Conservation (phyloP, 2,888 invertebrate species). For the Tetrapedia diversipes region DNA sequence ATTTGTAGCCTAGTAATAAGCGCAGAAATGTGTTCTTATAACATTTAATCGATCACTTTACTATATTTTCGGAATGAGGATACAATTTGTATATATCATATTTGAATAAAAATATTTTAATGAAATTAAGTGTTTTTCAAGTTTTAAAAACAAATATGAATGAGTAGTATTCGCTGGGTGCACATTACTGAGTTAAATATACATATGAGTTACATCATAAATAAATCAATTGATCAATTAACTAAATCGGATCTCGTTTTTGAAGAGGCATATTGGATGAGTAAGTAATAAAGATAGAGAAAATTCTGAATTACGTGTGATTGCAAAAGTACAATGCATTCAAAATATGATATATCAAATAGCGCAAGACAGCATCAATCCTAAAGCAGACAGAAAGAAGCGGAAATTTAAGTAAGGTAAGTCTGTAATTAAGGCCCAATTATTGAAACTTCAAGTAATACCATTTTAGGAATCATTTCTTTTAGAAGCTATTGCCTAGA, state of each 20-base stretch:
- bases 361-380: not conserved
- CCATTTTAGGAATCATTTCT: not conserved
- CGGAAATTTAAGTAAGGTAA: conserved; percentile 12
- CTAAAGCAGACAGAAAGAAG: conserved; percentile 7
- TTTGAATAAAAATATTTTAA: not conserved
- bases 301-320: not conserved
- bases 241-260: conserved; percentile 6
- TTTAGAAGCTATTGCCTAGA: not conserved
- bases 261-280: not conserved
- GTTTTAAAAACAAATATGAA: not conserved
- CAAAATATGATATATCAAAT: conserved; percentile 21
- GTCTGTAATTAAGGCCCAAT: conserved; percentile 31
- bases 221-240: conserved; percentile 2
- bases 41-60: not conserved
- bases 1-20: conserved; percentile 3
- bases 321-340: conserved; percentile 1
- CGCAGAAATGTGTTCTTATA: conserved; percentile 30
- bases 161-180: conserved; percentile 9
- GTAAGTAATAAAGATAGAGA: not conserved
- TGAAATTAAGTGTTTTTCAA: not conserved
- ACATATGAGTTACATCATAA: conserved; percentile 1
- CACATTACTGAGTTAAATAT: conserved; percentile 38
- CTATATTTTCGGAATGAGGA: too few species aligned
- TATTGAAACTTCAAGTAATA: not conserved
- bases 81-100: not conserved